Percentiles rank a stretch among this genome's conserved stretches.
Evolutionary conservation across 2,113 vertebrate genomes (phyloP).

Genomic region (Micronycteris hirsuta): DNA sequence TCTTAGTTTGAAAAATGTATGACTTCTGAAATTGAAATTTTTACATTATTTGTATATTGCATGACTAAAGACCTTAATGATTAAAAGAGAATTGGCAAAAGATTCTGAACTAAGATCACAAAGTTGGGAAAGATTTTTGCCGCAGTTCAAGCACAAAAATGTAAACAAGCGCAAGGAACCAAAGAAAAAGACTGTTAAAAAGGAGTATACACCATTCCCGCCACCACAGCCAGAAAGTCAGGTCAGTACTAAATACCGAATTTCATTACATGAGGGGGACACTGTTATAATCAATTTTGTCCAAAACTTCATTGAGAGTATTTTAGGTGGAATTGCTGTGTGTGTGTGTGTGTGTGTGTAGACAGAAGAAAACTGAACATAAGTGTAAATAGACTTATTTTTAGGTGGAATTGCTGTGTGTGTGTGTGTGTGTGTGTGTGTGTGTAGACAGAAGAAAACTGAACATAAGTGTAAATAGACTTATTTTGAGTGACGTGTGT

Average conservation of each 20-base stretch:
- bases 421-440: no score
- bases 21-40: constrained; percentile 34
- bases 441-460: no score
- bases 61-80: constrained; percentile 93
- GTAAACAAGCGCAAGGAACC: constrained; percentile 93
- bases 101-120: constrained; percentile 91
- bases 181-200: constrained; percentile 92
- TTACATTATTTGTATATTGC: constrained; percentile 54
- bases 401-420: no score
- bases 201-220: constrained; percentile 96
- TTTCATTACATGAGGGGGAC: background rate
- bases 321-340: background rate
- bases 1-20: background rate
- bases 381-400: background rate
- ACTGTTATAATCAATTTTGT: background rate
- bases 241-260: constrained; percentile 78
- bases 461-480: no score
- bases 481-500: no score
- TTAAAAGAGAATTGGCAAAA: constrained; percentile 94
- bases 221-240: constrained; percentile 94
- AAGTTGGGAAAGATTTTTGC: constrained; percentile 96
- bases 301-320: background rate
- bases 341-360: background rate
- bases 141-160: constrained; percentile 94
- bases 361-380: background rate